phyloP scores from a whole-genome alignment of 2,888 invertebrate species.

The Drosophila kanekoi region DNA sequence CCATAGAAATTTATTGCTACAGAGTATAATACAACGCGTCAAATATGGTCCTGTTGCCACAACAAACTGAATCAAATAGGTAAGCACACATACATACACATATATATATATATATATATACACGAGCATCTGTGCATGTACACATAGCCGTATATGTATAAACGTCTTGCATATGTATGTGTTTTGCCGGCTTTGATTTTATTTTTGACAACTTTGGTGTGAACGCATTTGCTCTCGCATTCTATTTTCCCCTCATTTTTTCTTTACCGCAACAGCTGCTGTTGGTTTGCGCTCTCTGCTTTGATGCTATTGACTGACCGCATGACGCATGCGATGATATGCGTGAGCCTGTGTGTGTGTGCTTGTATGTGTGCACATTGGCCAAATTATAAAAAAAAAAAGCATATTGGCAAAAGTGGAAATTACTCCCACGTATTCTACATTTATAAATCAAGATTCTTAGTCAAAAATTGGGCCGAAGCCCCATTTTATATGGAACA shows the following conservation, averaged over 20 bases:
- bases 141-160: constrained; percentile 22
- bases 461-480: constrained; percentile 41
- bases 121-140: constrained; percentile 17
- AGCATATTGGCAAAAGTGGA: constrained; percentile 62
- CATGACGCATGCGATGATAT: constrained; percentile 68
- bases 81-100: constrained; percentile 6
- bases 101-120: neutral
- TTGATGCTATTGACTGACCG: constrained; percentile 63
- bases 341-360: constrained; percentile 26
- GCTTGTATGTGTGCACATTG: constrained; percentile 29
- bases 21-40: constrained; percentile 37
- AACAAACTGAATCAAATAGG: constrained; percentile 33
- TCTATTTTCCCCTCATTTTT: constrained; percentile 9
- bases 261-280: constrained; percentile 59
- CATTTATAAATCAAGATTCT: constrained; percentile 57
- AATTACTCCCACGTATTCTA: constrained; percentile 69
- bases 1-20: neutral
- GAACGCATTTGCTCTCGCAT: constrained; percentile 34
- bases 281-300: constrained; percentile 34
- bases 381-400: constrained; percentile 44
- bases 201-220: constrained; percentile 65
- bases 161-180: constrained; percentile 16
- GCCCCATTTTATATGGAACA: constrained; percentile 41
- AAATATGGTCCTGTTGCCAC: constrained; percentile 55
- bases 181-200: constrained; percentile 71